A percentile compares a stretch with the other conserved stretches of the same genome.
These are phyloP conservation scores for Cheumatopsyche charites DNA, from an alignment of 1,140 invertebrate genomes.

Conservation along the genomic window DNA sequence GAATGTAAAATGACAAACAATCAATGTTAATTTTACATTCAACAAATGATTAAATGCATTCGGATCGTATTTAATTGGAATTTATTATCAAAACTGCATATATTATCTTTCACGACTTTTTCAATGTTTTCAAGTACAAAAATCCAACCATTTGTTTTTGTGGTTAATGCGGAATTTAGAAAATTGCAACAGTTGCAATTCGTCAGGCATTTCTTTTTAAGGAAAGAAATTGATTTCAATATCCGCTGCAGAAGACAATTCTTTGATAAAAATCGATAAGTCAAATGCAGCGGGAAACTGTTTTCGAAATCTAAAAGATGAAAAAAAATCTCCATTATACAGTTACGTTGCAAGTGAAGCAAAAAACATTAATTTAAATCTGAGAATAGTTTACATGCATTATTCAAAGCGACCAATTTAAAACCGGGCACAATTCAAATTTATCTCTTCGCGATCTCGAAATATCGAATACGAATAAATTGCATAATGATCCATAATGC, in stretches of 20 bases:
- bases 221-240: neutral
- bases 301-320: neutral
- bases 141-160: neutral
- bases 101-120: no score
- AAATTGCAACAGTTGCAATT: conserved; percentile 27
- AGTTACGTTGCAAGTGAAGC: no score
- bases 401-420: no score
- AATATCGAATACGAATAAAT: conserved; percentile 1
- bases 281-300: neutral
- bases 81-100: neutral
- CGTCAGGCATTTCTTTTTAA: conserved; percentile 1
- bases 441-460: no score
- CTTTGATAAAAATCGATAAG: neutral
- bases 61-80: neutral
- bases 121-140: no score
- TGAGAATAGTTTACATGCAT: no score
- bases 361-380: no score
- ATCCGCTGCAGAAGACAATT: conserved; percentile 10
- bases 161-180: conserved; percentile 16
- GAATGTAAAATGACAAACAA: no score
- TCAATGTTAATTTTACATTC: neutral
- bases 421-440: no score
- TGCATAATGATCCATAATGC: neutral
- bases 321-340: neutral
- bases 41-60: neutral